Percentiles rank a stretch among this genome's conserved stretches.
phyloP scores from a whole-genome alignment of 2,888 invertebrate genomes.

The Cataglyphis cursor region DNA sequence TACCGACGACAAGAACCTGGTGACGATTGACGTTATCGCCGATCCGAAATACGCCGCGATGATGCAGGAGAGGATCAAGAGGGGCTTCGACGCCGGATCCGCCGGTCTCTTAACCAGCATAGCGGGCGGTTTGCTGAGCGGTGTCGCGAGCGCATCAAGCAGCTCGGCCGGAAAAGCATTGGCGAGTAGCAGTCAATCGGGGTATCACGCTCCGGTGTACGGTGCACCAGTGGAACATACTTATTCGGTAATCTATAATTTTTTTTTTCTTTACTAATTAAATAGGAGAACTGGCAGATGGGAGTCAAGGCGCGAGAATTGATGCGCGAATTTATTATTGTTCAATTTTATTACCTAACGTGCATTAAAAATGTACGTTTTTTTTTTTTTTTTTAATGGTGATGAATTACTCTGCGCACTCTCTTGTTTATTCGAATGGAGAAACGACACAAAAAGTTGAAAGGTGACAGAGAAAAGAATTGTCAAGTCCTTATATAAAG shows the following conservation, averaged over 20 bases:
- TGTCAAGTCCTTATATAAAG: neutral
- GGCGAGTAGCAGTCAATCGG: slow-evolving; percentile 37
- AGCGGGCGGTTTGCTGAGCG: slow-evolving; percentile 81
- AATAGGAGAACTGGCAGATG: too few relatives aligned
- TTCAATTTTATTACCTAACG: too few relatives aligned
- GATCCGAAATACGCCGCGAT: slow-evolving; percentile 76
- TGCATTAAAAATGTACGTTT: too few relatives aligned
- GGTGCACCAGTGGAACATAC: slow-evolving; percentile 44
- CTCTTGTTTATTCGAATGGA: neutral
- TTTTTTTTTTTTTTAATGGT: slow-evolving; percentile 15
- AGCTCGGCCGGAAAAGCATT: slow-evolving; percentile 76
- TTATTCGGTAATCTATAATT: slow-evolving; percentile 66
- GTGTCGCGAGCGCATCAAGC: slow-evolving; percentile 82
- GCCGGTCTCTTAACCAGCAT: slow-evolving; percentile 82
- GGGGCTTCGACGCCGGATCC: slow-evolving; percentile 70
- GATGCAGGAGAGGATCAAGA: slow-evolving; percentile 81
- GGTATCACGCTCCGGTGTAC: slow-evolving; percentile 53
- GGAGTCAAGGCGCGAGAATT: too few relatives aligned
- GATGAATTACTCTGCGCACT: neutral
- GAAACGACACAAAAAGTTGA: neutral
- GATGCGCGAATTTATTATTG: too few relatives aligned
- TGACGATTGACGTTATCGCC: slow-evolving; percentile 72
- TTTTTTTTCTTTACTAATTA: slow-evolving; percentile 20
- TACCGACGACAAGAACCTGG: slow-evolving; percentile 68
- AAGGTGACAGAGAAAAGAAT: neutral